A percentile compares a stretch with the other conserved stretches of the same genome.
phyloP scores from a whole-genome alignment of 2,888 invertebrate genomes.

The Seira ritae region DNA sequence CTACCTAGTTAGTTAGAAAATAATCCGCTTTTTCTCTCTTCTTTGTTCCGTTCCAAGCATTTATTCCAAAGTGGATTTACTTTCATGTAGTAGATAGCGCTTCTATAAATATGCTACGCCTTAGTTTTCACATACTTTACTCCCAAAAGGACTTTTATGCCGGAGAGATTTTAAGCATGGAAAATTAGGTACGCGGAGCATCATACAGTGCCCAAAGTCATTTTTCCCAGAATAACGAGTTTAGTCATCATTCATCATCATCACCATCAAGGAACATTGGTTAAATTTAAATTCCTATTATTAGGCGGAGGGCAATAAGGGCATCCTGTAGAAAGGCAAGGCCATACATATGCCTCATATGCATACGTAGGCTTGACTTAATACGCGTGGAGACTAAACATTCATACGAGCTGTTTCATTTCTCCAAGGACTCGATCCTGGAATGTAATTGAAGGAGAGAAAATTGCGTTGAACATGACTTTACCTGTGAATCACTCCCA shows the following conservation, averaged over 20 bases:
- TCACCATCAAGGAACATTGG: constrained; percentile 17
- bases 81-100: not conserved
- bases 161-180: not conserved
- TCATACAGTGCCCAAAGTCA: not conserved
- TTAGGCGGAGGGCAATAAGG: not conserved
- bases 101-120: not conserved
- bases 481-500: constrained; percentile 20
- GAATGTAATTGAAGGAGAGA: not conserved
- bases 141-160: not conserved
- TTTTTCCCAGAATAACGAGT: not conserved
- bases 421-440: not conserved
- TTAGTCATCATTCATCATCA: constrained; percentile 53
- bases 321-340: no score
- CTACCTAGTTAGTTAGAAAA: not conserved
- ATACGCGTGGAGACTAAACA: no score
- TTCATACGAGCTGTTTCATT: not conserved
- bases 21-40: constrained; percentile 44
- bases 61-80: not conserved
- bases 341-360: no score
- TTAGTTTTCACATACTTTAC: no score
- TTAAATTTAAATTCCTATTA: constrained; percentile 37
- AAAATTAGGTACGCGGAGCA: not conserved
- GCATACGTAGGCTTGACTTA: no score
- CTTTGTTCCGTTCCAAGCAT: constrained; percentile 22
- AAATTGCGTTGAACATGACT: constrained; percentile 1